Evolutionary conservation across 2,888 invertebrate species (phyloP), one percentile per base, ranked within the genome.

Genomic region (Drosophila differens): DNA sequence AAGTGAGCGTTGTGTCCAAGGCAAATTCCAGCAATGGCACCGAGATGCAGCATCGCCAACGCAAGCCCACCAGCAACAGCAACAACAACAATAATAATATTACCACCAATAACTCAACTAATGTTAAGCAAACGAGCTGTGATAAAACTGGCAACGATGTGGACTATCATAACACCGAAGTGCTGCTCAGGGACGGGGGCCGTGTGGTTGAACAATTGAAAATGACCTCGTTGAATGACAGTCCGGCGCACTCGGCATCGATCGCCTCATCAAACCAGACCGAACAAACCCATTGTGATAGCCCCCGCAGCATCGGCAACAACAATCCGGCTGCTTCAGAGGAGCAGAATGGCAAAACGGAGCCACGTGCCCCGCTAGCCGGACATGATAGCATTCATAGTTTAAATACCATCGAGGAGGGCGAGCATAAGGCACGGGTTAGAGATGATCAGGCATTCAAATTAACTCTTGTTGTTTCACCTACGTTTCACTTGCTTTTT

Each of bases 401-500:
- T 57, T 69, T 89, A 58, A 90, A 72, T 54, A 82, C 66, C 41
- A 80, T 66, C 52, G 82, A 81, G 76, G 79, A 90, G 78, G 84
- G 89, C 83, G 89, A 91, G 72, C 87, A 92, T 79, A 93, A 92
- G 76, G 90, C 93, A 91, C 92, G 93, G 93, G 93, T 93, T 92
- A 92, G 93, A 85, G 70, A 70, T 71, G 70, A 68, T 71, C 62
- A 65, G 53, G 62, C 76, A 71, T 71, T 74, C 59, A 54, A 28
- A 63, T 58, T 72, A 49, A 69, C 63, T 44, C 52, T 74, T 68
- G 84, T 90, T 79, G 71, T 82, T 73, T 77, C 88, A 85, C 76
- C 65, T 54, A 66, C 86, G 74, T 85, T 73, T 87, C 81, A 75
- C 74, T 62, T 83, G 89, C 83, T 83, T 84, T 66, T 86, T 83